Base-by-base conservation (phyloP, 1,140 invertebrate species). In the Nylanderia fulva region DNA sequence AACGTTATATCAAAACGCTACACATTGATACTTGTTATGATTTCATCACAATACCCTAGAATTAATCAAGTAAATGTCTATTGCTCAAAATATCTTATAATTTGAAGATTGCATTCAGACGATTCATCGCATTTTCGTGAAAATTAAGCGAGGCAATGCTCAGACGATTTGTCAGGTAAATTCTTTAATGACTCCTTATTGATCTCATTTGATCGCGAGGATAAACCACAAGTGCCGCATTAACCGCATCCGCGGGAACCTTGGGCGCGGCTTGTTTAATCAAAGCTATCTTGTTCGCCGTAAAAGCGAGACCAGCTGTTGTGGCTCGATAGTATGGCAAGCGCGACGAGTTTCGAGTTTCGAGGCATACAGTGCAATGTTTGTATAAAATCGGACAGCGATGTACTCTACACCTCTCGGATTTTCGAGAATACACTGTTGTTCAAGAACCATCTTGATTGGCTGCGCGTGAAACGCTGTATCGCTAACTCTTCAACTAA, bases 281-380 rank as follows among this genome's bases (percentile, higher is more conserved):
- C 84, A 85, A 88, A 89, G 85, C 76, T 69, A 80, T 83, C 68
- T 84, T 36, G 68, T 84, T 88, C 60, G 27, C 72, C 72, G 84
- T 89, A 86, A 88, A 89, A 88, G 58, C 71, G 54, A 56, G 88
- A 69, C 88, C 88, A 88, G 88, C 88, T 89, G 88, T 88, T 88
- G 87, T 85, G 39, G n/a, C 33, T 69, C 48, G 52, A 71, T 42
- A 24, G 60, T 64, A 58, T 36, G n/a, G 33, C 45, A 33, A 24
- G 45, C 75, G 63, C 61, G 75, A 29, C 45, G 45, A 69, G 64
- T 80, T 71, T 69, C 45, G 45, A 69, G 64, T 80, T 71, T 69
- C 48, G 77, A 36, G 24, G 48, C 77, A 29, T 63, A 68, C 77
- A 72, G 77, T 82, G 52, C 52, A 45, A 60, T 66, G 66, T 58